These are phyloP conservation scores for Cyanoliseus patagonus DNA, from an alignment of 2,113 vertebrate genomes.

Conservation along the genomic window DNA sequence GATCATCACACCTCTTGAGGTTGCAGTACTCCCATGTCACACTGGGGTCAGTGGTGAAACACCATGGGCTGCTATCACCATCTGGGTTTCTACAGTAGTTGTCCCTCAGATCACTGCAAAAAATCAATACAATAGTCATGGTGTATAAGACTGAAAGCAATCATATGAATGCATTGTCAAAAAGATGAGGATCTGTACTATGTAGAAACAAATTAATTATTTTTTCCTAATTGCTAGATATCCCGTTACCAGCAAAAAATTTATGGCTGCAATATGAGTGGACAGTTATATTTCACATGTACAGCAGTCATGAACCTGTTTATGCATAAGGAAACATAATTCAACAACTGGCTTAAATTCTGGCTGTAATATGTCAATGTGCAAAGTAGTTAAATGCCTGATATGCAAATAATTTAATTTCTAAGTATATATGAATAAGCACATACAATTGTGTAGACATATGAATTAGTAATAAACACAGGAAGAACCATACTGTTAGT, in stretches of 20 bases:
- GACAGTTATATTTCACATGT: background rate
- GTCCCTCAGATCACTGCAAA: constrained; percentile 81
- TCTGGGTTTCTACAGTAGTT: constrained; percentile 97
- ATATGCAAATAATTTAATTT: background rate
- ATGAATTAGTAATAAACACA: background rate
- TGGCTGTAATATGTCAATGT: background rate
- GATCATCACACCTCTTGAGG: constrained; percentile 76
- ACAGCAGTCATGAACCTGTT: background rate
- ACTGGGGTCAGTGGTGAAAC: constrained; percentile 87
- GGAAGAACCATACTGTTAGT: background rate
- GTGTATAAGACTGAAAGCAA: background rate
- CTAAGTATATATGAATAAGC: background rate
- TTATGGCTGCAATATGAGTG: background rate
- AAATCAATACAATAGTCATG: background rate
- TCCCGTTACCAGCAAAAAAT: background rate
- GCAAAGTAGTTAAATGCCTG: background rate
- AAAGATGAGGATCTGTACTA: background rate
- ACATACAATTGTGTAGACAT: background rate
- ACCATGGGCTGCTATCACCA: constrained; percentile 88
- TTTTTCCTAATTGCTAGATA: background rate
- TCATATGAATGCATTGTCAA: background rate
- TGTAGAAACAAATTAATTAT: background rate
- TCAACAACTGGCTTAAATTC: background rate
- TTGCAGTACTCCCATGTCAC: constrained; percentile 89
- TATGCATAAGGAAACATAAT: background rate